Percentiles rank a stretch among this genome's conserved stretches.
Conservation (phyloP, 2,113 vertebrate genomes). For the Hiodon tergisus region DNA sequence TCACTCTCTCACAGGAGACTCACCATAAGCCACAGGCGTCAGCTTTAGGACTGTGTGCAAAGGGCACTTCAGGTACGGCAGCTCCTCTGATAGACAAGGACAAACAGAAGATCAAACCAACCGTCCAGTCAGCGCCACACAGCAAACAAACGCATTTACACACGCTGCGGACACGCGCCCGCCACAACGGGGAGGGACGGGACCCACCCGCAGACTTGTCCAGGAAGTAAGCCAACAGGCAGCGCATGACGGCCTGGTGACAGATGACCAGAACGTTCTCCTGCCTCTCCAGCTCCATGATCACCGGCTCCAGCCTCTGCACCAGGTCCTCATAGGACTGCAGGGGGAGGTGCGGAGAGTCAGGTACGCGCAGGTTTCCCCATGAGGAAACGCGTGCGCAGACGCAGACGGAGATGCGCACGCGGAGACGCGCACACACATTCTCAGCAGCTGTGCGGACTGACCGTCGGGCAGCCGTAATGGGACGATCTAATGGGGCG, state of each 20-base stretch:
- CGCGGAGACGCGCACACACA: not conserved
- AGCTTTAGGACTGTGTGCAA: conserved; percentile 93
- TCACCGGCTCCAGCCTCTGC: conserved; percentile 91
- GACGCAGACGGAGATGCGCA: not conserved
- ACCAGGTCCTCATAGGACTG: conserved; percentile 98
- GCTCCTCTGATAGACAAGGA: conserved; percentile 67
- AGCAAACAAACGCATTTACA: not conserved
- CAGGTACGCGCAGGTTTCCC: not conserved
- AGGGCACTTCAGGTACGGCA: conserved; percentile 94
- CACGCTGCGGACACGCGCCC: no score
- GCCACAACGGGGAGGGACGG: no score
- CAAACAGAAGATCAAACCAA: conserved; percentile 15
- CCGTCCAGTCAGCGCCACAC: not conserved
- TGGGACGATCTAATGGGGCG: not conserved
- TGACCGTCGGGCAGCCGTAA: no score
- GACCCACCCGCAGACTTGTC: conserved; percentile 86
- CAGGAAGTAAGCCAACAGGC: conserved; percentile 91
- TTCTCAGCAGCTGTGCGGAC: no score
- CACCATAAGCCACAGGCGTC: conserved; percentile 93
- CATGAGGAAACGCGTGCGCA: not conserved
- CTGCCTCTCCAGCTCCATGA: conserved; percentile 97
- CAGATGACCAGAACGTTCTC: conserved; percentile 96
- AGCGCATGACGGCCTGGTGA: conserved; percentile 98
- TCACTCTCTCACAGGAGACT: conserved; percentile 25
- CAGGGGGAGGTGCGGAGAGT: not conserved